Conservation (phyloP, 2,113 vertebrate species). For the Budorcas taxicolor region DNA sequence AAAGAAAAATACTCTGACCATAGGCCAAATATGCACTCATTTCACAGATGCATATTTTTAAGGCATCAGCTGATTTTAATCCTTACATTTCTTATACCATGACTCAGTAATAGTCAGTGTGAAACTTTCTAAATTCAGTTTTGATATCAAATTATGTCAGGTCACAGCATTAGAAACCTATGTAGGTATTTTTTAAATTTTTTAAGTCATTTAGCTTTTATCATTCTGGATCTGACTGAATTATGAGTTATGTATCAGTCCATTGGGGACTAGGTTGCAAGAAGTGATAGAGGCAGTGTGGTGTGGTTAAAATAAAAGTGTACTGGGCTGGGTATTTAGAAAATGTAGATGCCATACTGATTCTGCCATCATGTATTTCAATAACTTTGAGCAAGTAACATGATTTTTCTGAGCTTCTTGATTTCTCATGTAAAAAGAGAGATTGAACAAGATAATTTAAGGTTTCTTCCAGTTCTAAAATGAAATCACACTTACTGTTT, state of each 20-base stretch:
- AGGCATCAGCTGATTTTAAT: background rate
- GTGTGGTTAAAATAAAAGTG: background rate
- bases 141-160: background rate
- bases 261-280: background rate
- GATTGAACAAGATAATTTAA: background rate
- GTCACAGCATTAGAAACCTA: background rate
- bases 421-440: background rate
- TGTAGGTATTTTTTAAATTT: background rate
- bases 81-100: background rate
- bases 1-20: background rate
- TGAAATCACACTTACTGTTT: background rate
- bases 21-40: background rate
- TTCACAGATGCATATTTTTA: background rate
- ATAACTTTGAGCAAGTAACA: background rate
- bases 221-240: background rate
- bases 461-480: background rate
- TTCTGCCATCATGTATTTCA: background rate
- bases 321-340: background rate
- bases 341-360: background rate
- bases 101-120: background rate
- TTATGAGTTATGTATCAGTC: background rate
- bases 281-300: background rate
- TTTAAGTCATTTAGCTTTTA: background rate
- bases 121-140: constrained; percentile 7
- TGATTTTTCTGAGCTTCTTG: background rate